Evolutionary conservation across 2,797 vertebrate genomes (phyloP), one percentile per base, ranked within the genome.

Genomic region (Scyliorhinus canicula): DNA sequence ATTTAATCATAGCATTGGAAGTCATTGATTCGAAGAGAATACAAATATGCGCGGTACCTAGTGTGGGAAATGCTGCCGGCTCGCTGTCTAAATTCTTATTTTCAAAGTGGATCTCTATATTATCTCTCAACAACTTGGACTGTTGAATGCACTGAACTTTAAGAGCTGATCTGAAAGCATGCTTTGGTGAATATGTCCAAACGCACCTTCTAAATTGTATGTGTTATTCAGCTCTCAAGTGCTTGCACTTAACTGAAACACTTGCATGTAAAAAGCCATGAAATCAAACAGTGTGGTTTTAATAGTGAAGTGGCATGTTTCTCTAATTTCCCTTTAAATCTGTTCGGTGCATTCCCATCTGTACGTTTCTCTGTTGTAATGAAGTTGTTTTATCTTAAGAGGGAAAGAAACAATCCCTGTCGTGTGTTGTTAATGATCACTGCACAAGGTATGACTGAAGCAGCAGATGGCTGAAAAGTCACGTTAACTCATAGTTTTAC

Each of bases 261-360:
- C 44, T 40, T 44, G 28, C 16, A 93, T 11, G 31, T 65, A 63
- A 65, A 26, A 44, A 65, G 28, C 47, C 6, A 35, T 31, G 55
- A 40, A 71, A 93, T 47, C 44, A 93, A 93, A 93, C 26, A 71
- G 67, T 63, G 35, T 74, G 9, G 86, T 55, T 55, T 90, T 60
- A 57, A 82, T 44, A 5, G 85, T 88, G n/a, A 91, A 91, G 6
- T 91, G 21, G n/a, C 21, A 65, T 47, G 79, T 82, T 47, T 82
- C 79, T 91, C 88, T 90, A 90, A 63, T 65, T 91, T 65, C 21
- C 88, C 60, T 65, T 91, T 91, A 65, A 44, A 65, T 91, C 60
- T 52, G n/a, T 44, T 26, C n/a, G 24, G 1, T 91, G 21, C 60
- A 44, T 57, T 82, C 35, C 55, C 52, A 65, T 91, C 19, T 91